phyloP scores from a whole-genome alignment of 2,113 vertebrate species.

The Meriones unguiculatus region DNA sequence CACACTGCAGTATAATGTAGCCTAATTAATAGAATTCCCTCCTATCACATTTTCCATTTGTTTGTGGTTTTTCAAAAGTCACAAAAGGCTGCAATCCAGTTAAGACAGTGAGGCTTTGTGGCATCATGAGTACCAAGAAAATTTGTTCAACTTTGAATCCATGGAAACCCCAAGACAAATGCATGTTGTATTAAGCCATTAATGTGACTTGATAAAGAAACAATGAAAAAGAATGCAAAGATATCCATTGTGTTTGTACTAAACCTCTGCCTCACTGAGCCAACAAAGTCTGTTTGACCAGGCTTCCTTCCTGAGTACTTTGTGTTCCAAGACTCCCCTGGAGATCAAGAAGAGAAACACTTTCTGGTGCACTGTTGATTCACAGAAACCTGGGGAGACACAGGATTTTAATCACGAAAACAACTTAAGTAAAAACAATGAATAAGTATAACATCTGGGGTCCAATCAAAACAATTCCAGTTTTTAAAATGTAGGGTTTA shows the following conservation, averaged over 20 bases:
- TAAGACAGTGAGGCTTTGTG: neutral
- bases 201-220: neutral
- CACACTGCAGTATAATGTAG: neutral
- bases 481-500: neutral
- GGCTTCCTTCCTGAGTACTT: constrained; percentile 61
- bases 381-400: constrained; percentile 64
- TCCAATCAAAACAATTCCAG: constrained; percentile 30
- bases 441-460: constrained; percentile 52
- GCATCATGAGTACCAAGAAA: neutral
- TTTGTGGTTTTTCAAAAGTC: neutral
- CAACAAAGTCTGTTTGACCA: constrained; percentile 31
- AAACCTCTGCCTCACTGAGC: constrained; percentile 36
- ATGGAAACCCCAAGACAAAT: neutral
- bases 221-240: neutral
- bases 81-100: neutral
- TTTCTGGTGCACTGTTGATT: constrained; percentile 62
- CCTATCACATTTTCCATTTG: neutral
- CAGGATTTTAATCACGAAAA: constrained; percentile 69
- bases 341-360: constrained; percentile 59
- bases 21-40: neutral
- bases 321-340: constrained; percentile 70
- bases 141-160: neutral
- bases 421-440: constrained; percentile 58
- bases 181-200: neutral
- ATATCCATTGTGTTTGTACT: constrained; percentile 67